Evolutionary conservation across 2,797 vertebrate genomes (phyloP).

Genomic region (Synanceia verrucosa): DNA sequence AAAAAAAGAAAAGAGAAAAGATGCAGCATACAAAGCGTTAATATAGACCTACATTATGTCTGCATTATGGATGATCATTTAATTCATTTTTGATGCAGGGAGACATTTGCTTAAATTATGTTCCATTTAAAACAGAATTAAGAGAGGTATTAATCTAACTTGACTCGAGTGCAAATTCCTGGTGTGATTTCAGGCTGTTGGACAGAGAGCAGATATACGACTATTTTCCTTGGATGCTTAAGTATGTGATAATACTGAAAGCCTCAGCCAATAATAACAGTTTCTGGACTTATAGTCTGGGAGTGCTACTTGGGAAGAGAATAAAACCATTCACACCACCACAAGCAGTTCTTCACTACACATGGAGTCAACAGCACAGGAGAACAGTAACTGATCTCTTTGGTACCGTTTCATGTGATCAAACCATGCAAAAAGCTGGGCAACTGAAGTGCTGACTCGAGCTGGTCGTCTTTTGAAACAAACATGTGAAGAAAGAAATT

Average conservation of each 20-base stretch:
- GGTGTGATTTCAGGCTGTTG: constrained; percentile 55
- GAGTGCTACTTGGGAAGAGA: constrained; percentile 57
- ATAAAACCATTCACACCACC: constrained; percentile 61
- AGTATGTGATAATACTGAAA: constrained; percentile 60
- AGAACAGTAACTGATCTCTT: constrained; percentile 57
- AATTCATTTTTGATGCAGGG: constrained; percentile 13
- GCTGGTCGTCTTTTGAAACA: constrained; percentile 46
- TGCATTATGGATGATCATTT: constrained; percentile 11
- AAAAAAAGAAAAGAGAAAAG: neutral
- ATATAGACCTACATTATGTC: neutral
- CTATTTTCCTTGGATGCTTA: constrained; percentile 62
- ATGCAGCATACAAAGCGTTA: neutral
- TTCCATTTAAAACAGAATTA: constrained; percentile 53
- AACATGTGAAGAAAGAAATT: constrained; percentile 66
- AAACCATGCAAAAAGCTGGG: constrained; percentile 38
- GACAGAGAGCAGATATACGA: constrained; percentile 54
- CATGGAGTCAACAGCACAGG: constrained; percentile 46
- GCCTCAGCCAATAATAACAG: constrained; percentile 62
- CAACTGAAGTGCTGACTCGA: constrained; percentile 56
- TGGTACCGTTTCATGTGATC: constrained; percentile 66
- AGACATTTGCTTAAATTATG: constrained; percentile 27
- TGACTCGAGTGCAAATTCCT: constrained; percentile 59
- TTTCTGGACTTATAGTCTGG: constrained; percentile 53
- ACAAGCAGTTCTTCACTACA: constrained; percentile 40
- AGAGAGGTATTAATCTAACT: constrained; percentile 44